A percentile compares a stretch with the other conserved stretches of the same genome.
Evolutionary conservation across 1,140 invertebrate species (phyloP).

Genomic region (Drosophila nebulosa): DNA sequence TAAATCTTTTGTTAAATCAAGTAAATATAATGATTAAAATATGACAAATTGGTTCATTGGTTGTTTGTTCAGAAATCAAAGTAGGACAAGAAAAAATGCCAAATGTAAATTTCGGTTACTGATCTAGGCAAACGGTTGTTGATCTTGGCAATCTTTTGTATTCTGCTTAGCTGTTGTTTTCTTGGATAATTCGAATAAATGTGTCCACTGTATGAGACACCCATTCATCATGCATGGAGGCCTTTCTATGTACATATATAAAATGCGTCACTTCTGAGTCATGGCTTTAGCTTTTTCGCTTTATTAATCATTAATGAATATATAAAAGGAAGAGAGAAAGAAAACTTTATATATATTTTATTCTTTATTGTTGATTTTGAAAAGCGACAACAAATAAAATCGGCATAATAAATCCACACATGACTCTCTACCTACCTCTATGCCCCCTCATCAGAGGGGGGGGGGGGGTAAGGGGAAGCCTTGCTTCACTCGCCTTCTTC

Average conservation of each 20-base stretch:
- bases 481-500: not conserved
- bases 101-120: too few species aligned
- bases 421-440: not conserved
- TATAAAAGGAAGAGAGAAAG: not conserved
- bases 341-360: not conserved
- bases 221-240: too few species aligned
- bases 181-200: not conserved
- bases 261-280: constrained; percentile 25
- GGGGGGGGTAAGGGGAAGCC: too few species aligned
- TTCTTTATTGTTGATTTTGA: constrained; percentile 53
- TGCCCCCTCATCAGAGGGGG: not conserved
- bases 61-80: too few species aligned
- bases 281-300: constrained; percentile 4
- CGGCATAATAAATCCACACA: constrained; percentile 67
- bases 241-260: not conserved
- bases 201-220: not conserved
- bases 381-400: constrained; percentile 68
- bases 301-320: constrained; percentile 63
- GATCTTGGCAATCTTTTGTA: too few species aligned
- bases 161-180: too few species aligned
- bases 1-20: too few species aligned
- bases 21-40: too few species aligned
- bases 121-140: too few species aligned
- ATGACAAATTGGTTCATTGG: too few species aligned
- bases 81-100: too few species aligned